Percentiles rank a stretch among this genome's conserved stretches.
These are phyloP conservation scores for Pycnomerus fuliginosus DNA, from an alignment of 2,888 invertebrate genomes.

Conservation along the genomic window DNA sequence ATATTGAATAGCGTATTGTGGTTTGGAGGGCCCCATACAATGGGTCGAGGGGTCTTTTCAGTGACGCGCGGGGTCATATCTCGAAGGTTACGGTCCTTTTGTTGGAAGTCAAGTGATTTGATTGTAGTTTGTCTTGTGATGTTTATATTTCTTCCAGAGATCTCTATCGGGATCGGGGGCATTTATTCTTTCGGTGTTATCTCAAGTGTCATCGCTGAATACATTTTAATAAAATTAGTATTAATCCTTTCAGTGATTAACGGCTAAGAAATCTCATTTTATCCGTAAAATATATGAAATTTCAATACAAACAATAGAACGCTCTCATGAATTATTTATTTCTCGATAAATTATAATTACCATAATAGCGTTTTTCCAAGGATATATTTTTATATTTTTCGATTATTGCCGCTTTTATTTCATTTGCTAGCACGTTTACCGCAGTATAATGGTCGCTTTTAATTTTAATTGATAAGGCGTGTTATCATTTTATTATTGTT, in stretches of 20 bases:
- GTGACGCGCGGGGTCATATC: conserved; percentile 31
- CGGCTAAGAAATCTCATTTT: conserved; percentile 2
- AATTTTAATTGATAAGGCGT: conserved; percentile 20
- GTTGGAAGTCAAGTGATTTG: conserved; percentile 46
- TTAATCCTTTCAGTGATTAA: conserved; percentile 2
- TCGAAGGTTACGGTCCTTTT: conserved; percentile 31
- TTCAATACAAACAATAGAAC: conserved; percentile 16
- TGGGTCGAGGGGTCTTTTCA: conserved; percentile 28
- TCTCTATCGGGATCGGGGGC: conserved; percentile 22
- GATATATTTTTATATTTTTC: conserved; percentile 15
- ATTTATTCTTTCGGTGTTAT: conserved; percentile 24
- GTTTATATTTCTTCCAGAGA: conserved; percentile 32
- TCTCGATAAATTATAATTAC: conserved; percentile 14
- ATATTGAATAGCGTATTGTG: conserved; percentile 40
- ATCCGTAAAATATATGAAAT: conserved; percentile 7
- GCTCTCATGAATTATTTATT: conserved; percentile 17
- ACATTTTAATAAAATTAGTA: conserved; percentile 24
- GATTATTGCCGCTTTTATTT: conserved; percentile 16
- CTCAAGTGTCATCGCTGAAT: conserved; percentile 31
- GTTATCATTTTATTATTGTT: conserved; percentile 22
- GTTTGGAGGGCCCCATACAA: conserved; percentile 25
- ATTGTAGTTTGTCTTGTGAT: conserved; percentile 26
- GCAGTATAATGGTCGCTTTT: conserved; percentile 4
- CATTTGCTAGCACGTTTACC: conserved; percentile 16
- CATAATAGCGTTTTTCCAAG: conserved; percentile 14